Percentiles rank a stretch among this genome's conserved stretches.
phyloP scores from a whole-genome alignment of 2,113 vertebrate species.

The Platichthys flesus region DNA sequence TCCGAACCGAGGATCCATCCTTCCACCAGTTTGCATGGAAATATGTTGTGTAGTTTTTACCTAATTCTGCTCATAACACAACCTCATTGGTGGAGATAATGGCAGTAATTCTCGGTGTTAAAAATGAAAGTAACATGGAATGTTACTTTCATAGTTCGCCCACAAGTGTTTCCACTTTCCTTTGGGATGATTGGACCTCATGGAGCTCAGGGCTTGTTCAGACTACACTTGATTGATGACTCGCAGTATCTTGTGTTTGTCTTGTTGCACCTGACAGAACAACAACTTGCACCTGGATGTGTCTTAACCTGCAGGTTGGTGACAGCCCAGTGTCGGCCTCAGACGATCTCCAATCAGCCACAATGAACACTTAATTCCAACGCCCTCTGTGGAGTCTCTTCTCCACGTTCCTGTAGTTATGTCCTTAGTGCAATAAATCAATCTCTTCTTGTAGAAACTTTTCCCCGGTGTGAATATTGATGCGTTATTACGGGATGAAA shows the following conservation, averaged over 20 bases:
- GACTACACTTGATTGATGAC: background rate
- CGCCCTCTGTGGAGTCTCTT: background rate
- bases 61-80: background rate
- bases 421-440: constrained; percentile 9
- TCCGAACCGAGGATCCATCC: too few species aligned
- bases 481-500: constrained; percentile 33
- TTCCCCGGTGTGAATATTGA: background rate
- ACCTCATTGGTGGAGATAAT: background rate
- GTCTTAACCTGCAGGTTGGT: background rate
- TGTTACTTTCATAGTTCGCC: background rate
- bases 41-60: background rate
- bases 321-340: background rate
- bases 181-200: background rate
- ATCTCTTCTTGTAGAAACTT: constrained; percentile 34
- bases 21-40: too few species aligned
- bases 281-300: background rate
- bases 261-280: too few species aligned
- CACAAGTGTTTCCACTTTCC: background rate
- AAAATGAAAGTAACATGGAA: too few species aligned
- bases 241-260: too few species aligned
- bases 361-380: background rate
- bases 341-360: background rate
- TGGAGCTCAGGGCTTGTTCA: background rate
- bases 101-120: background rate
- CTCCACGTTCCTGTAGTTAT: background rate